A percentile compares a stretch with the other conserved stretches of the same genome.
Evolutionary conservation across 2,888 invertebrate species (phyloP).

Genomic region (Sipha maydis): DNA sequence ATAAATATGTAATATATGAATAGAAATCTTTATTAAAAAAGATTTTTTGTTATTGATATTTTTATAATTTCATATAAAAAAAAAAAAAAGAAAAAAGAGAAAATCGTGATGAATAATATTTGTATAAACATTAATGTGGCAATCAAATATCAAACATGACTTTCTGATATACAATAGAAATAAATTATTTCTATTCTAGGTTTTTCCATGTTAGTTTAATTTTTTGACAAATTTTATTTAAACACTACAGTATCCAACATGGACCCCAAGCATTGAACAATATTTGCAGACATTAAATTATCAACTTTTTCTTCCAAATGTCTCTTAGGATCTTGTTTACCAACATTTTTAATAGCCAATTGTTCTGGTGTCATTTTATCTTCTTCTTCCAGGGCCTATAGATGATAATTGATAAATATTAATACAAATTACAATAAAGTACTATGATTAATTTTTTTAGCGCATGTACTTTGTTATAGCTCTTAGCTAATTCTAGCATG

Average conservation of each 20-base stretch:
- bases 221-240: conserved; percentile 72
- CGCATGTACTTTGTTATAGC: conserved; percentile 85
- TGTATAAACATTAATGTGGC: background rate
- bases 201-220: background rate
- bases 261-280: conserved; percentile 96
- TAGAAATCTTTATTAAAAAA: conserved; percentile 39
- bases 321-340: conserved; percentile 98
- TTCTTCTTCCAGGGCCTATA: conserved; percentile 94
- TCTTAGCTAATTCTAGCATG: conserved; percentile 97
- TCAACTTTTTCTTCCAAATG: conserved; percentile 99
- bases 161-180: conserved; percentile 33
- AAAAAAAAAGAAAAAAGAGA: conserved; percentile 9
- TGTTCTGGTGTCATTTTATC: conserved; percentile 99
- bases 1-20: background rate
- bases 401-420: background rate
- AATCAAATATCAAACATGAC: conserved; percentile 33
- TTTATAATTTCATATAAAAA: conserved; percentile 4
- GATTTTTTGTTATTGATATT: conserved; percentile 16
- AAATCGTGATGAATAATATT: conserved; percentile 37
- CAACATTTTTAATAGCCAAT: conserved; percentile 98
- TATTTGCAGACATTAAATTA: conserved; percentile 95
- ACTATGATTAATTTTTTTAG: background rate
- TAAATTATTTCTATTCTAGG: conserved; percentile 15
- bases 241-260: conserved; percentile 94
- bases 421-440: conserved; percentile 6